phyloP scores from a whole-genome alignment of 2,888 invertebrate genomes.

The Apamea anceps region DNA sequence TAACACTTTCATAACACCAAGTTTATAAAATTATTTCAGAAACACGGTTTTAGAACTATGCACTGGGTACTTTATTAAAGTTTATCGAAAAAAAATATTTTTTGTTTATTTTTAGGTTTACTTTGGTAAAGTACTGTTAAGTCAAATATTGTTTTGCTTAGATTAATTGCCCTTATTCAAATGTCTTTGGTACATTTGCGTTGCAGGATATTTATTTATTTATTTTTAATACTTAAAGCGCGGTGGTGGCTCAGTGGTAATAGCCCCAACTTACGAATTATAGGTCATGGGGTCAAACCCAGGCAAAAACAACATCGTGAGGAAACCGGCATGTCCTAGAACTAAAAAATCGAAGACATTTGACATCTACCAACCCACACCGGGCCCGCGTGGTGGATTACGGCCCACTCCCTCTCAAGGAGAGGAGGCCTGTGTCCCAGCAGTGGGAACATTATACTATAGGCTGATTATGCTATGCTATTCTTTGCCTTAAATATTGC shows the following conservation, averaged over 20 bases:
- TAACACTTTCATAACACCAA: slow-evolving; percentile 37
- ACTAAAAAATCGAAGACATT: too few relatives aligned
- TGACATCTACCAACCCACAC: too few relatives aligned
- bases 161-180: not conserved
- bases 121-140: not conserved
- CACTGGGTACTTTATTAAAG: slow-evolving; percentile 25
- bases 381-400: too few relatives aligned
- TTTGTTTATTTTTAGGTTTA: slow-evolving; percentile 3
- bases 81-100: slow-evolving; percentile 12
- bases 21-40: slow-evolving; percentile 42
- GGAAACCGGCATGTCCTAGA: too few relatives aligned
- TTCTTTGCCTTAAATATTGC: not conserved
- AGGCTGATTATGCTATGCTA: too few relatives aligned
- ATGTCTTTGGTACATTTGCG: not conserved
- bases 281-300: too few relatives aligned
- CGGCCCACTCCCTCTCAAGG: too few relatives aligned
- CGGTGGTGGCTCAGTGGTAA: too few relatives aligned
- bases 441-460: too few relatives aligned
- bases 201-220: not conserved
- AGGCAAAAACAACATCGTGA: too few relatives aligned
- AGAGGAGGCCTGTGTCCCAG: too few relatives aligned
- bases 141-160: not conserved
- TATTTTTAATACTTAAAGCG: not conserved
- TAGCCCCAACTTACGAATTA: too few relatives aligned
- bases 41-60: slow-evolving; percentile 25